These are phyloP conservation scores for Lepidotrigona ventralis DNA, from an alignment of 1,140 invertebrate genomes.

Conservation along the genomic window DNA sequence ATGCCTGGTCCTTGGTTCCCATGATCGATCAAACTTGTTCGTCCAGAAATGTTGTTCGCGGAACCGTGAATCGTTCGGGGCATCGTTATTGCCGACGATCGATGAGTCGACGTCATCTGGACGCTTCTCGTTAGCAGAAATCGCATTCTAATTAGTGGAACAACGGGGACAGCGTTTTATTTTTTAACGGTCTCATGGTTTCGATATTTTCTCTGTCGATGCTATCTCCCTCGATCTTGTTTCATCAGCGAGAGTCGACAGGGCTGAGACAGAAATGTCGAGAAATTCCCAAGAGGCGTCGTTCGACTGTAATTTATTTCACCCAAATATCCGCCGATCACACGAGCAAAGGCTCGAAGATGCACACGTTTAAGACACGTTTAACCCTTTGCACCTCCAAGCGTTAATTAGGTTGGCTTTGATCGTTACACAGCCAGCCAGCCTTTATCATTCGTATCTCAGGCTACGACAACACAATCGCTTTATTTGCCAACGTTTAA, in stretches of 20 bases:
- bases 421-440: neutral
- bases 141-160: neutral
- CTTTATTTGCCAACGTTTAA: neutral
- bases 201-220: neutral
- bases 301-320: slow-evolving; percentile 15
- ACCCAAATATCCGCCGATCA: slow-evolving; percentile 30
- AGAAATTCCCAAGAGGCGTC: neutral
- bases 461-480: neutral
- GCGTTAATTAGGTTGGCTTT: slow-evolving; percentile 48
- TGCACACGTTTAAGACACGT: slow-evolving; percentile 32
- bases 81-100: neutral
- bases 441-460: too few species aligned
- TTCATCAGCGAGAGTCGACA: neutral
- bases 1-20: neutral
- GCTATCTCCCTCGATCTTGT: neutral
- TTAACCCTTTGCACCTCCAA: slow-evolving; percentile 40
- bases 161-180: neutral
- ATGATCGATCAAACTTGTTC: neutral
- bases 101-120: neutral
- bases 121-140: slow-evolving; percentile 10
- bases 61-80: neutral
- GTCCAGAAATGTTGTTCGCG: neutral
- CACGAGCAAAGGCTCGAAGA: slow-evolving; percentile 17
- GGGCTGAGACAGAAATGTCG: too few species aligned
- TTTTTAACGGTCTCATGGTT: neutral